Evolutionary conservation across 2,888 invertebrate species (phyloP).

Genomic region (Leptinotarsa rubiginosa): DNA sequence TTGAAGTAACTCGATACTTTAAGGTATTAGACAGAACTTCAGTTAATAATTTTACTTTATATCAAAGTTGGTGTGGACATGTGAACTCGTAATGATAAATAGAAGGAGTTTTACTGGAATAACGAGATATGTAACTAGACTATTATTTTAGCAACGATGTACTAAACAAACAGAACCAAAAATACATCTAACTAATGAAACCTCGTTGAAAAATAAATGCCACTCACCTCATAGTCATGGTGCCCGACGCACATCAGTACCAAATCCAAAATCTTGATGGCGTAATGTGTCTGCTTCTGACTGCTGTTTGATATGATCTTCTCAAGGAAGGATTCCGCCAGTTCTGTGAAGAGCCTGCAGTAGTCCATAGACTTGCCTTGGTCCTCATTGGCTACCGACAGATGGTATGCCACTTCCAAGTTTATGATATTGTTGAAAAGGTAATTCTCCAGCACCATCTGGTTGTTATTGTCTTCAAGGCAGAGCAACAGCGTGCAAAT

Average conservation of each 20-base stretch:
- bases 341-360: slow-evolving; percentile 93
- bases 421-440: slow-evolving; percentile 85
- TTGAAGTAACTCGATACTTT: no score
- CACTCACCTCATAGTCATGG: slow-evolving; percentile 87
- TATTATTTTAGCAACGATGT: no score
- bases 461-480: slow-evolving; percentile 81
- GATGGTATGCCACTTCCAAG: slow-evolving; percentile 87
- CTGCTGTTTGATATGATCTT: slow-evolving; percentile 79
- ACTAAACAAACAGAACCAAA: no score
- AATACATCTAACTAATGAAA: no score
- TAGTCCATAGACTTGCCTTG: slow-evolving; percentile 94
- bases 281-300: slow-evolving; percentile 75
- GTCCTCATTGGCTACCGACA: slow-evolving; percentile 93
- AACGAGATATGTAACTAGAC: no score
- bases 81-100: no score
- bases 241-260: slow-evolving; percentile 93
- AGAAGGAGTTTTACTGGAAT: no score
- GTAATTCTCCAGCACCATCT: slow-evolving; percentile 80
- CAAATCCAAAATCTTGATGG: slow-evolving; percentile 87
- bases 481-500: slow-evolving; percentile 87
- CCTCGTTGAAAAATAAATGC: no score
- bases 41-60: no score
- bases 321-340: slow-evolving; percentile 90
- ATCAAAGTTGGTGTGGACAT: no score
- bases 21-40: no score